Percentiles rank a stretch among this genome's conserved stretches.
Conservation (phyloP, 2,797 vertebrate species). For the Acridotheres tristis region DNA sequence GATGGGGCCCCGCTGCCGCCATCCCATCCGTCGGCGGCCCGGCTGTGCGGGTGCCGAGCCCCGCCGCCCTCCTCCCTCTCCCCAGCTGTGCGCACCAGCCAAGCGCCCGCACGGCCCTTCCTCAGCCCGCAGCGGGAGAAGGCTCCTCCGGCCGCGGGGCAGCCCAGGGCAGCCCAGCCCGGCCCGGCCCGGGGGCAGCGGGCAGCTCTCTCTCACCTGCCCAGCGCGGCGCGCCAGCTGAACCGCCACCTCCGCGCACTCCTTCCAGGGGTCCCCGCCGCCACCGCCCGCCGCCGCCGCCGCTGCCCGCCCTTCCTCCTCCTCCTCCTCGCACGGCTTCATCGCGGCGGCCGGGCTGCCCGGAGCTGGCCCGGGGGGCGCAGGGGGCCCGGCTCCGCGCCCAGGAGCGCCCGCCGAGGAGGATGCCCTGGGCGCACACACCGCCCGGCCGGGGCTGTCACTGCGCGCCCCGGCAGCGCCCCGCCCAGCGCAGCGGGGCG, state of each 20-base stretch:
- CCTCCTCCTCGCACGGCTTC: conserved; percentile 56
- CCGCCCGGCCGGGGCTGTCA: not conserved
- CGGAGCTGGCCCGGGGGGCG: not conserved
- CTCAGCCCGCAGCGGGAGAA: not conserved
- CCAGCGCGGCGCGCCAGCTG: conserved; percentile 81
- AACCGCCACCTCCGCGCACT: conserved; percentile 76
- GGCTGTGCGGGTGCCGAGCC: not conserved
- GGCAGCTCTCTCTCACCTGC: conserved; percentile 74
- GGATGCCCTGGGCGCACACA: not conserved
- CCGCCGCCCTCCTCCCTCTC: not conserved
- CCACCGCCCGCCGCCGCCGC: not conserved
- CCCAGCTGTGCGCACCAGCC: not conserved
- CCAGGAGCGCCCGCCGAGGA: not conserved
- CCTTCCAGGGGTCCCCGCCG: conserved; percentile 73
- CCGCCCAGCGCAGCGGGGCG: not conserved
- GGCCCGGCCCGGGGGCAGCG: not conserved
- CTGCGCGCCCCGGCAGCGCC: conserved; percentile 1
- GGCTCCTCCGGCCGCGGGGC: not conserved
- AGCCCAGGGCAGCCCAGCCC: not conserved
- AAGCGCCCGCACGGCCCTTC: not conserved
- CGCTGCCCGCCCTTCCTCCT: not conserved
- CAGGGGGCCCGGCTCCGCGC: not conserved
- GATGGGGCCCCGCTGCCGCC: not conserved
- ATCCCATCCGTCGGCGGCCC: not conserved
- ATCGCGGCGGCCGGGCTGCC: conserved; percentile 25